Evolutionary conservation across 2,888 invertebrate genomes (phyloP), one percentile per base, ranked within the genome.

Genomic region (Folsomia candida): DNA sequence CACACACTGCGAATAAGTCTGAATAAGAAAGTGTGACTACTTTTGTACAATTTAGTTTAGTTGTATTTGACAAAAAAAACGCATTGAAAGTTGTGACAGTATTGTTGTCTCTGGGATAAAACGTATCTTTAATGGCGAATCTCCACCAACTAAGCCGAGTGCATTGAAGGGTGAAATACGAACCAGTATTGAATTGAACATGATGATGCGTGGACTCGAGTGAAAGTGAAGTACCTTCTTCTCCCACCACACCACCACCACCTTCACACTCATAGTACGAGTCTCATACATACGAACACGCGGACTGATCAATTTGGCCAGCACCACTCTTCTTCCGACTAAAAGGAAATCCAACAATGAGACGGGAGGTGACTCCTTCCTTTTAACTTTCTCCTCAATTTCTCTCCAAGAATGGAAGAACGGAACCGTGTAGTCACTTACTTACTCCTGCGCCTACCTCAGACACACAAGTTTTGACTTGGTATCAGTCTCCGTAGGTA

Each of bases 321-420:
- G 63, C 63, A 37, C 37, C 37, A 64, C 63, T 37, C 22, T 14
- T 6, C n/a, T 54, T n/a, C 47, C 37, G 63, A 26, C 20, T 22
- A 47, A 64, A 22, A 24, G 63, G 25, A 25, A 47, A 54, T 18
- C 20, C 54, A 54, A 54, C 54, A 54, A 54, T 54, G 20, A 20
- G n/a, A 62, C 4, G 28, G 18, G 28, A 64, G 51, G 51, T 64
- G 63, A 64, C 47, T 64, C 37, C 51, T 64, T 25, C 63, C 28
- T 47, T 64, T 61, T 61, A 27, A 61, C 63, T 64, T 51, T 64
- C 63, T 64, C 51, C 63, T 51, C 37, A 28, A 64, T 22, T 51
- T 64, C 47, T 47, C 26, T 20, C 22, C 28, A 37, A 64, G 63
- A 64, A 64, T 64, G 28, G 29, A n/a, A 22, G 18, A 29, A 20